Conservation (phyloP, 2,113 vertebrate species). For the Rhizomys pruinosus region DNA sequence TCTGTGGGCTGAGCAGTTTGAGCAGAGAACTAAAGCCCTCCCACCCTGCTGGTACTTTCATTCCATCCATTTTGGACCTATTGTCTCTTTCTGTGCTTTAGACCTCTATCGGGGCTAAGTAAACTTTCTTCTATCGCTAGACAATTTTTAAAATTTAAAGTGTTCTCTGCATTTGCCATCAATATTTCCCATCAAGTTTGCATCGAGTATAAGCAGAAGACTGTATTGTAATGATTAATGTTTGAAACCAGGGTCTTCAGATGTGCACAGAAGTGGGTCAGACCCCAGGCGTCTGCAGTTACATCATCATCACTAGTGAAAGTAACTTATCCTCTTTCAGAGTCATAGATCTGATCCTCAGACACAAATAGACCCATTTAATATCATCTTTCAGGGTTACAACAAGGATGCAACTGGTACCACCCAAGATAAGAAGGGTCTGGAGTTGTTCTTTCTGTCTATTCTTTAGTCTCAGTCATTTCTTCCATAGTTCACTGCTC, state of each 20-base stretch:
- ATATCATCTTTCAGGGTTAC: not conserved
- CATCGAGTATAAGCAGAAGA: constrained; percentile 3
- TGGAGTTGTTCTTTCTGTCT: not conserved
- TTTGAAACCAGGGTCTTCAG: not conserved
- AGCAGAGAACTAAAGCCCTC: not conserved
- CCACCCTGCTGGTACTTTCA: not conserved
- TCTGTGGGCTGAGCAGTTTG: not conserved
- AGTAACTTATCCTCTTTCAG: not conserved
- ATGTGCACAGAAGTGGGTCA: not conserved
- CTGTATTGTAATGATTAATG: not conserved
- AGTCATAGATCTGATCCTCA: not conserved
- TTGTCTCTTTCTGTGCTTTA: not conserved
- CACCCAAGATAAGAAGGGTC: not conserved
- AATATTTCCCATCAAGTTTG: not conserved
- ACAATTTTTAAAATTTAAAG: constrained; percentile 27
- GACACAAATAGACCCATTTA: not conserved
- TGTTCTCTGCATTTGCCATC: not conserved
- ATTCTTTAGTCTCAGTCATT: not conserved
- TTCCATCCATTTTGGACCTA: not conserved
- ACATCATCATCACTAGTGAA: not conserved
- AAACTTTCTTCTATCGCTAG: not conserved
- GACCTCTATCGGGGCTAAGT: not conserved
- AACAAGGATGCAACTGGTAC: not conserved
- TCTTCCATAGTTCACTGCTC: not conserved
- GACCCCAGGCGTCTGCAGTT: not conserved